A percentile compares a stretch with the other conserved stretches of the same genome.
Conservation (phyloP, 2,113 vertebrate genomes). For the Dicerorhinus sumatrensis region DNA sequence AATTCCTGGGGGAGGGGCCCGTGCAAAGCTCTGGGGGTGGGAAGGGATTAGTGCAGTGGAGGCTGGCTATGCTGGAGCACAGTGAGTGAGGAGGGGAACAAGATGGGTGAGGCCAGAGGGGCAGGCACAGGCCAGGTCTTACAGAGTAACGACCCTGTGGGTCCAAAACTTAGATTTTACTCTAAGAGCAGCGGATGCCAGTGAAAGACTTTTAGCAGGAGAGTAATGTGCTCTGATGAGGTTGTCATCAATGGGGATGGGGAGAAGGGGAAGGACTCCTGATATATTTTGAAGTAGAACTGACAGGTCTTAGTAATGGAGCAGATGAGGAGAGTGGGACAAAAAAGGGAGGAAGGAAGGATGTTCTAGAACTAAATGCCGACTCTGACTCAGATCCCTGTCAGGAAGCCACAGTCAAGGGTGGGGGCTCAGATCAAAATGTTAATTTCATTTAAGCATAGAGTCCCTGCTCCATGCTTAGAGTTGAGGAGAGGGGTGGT, state of each 20-base stretch:
- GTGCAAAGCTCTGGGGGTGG: neutral
- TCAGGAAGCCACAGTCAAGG: neutral
- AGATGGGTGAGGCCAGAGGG: neutral
- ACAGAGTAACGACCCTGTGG: neutral
- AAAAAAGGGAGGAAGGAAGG: neutral
- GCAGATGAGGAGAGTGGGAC: neutral
- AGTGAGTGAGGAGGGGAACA: rapidly evolving
- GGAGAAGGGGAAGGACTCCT: neutral
- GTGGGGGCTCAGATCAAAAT: neutral
- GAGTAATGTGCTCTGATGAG: neutral
- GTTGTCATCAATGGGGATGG: neutral
- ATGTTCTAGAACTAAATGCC: neutral
- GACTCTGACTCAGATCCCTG: neutral
- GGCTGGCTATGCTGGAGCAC: neutral
- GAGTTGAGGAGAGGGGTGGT: neutral
- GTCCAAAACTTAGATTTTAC: neutral
- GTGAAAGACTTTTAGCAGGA: neutral
- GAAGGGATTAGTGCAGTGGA: neutral
- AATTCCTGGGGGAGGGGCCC: neutral
- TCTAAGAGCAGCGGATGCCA: too few species aligned
- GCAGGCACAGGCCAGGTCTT: neutral
- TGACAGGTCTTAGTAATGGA: neutral
- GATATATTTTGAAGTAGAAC: neutral
- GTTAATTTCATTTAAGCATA: neutral
- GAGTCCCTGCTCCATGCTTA: neutral